phyloP scores from a whole-genome alignment of 2,113 vertebrate genomes.

The Aix galericulata region DNA sequence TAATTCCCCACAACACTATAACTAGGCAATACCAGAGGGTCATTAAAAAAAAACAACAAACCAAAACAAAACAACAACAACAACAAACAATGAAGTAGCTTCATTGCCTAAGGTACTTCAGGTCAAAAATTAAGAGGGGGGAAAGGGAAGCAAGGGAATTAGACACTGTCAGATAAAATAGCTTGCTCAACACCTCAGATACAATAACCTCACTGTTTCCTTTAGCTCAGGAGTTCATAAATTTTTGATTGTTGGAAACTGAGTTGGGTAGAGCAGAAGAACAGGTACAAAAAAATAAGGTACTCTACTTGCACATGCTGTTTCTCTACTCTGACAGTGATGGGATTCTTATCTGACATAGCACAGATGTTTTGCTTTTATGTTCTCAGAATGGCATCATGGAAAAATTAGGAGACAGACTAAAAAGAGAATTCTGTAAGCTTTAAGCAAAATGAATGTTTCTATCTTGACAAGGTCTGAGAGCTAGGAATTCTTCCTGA shows the following conservation, averaged over 20 bases:
- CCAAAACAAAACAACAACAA: neutral
- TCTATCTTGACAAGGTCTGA: neutral
- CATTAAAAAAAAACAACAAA: neutral
- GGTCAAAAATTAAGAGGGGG: neutral
- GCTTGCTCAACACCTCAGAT: neutral
- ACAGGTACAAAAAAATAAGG: neutral
- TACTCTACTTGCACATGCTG: neutral
- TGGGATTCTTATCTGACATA: neutral
- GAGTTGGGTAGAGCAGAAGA: neutral
- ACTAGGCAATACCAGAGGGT: neutral
- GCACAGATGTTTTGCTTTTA: neutral
- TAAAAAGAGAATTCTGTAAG: neutral
- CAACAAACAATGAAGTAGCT: neutral
- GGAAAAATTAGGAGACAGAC: no score
- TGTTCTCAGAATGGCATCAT: neutral
- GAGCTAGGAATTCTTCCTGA: neutral
- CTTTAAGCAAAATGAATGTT: neutral
- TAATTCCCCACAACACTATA: neutral
- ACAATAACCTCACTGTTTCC: neutral
- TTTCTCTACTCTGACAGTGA: neutral
- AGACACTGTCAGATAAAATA: neutral
- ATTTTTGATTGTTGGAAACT: neutral
- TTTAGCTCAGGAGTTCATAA: neutral
- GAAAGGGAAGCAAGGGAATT: accelerated
- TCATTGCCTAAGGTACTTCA: neutral